Evolutionary conservation across 92 coral and sea anemone genomes (phyloP).

Genomic region (Bergia sp.): DNA sequence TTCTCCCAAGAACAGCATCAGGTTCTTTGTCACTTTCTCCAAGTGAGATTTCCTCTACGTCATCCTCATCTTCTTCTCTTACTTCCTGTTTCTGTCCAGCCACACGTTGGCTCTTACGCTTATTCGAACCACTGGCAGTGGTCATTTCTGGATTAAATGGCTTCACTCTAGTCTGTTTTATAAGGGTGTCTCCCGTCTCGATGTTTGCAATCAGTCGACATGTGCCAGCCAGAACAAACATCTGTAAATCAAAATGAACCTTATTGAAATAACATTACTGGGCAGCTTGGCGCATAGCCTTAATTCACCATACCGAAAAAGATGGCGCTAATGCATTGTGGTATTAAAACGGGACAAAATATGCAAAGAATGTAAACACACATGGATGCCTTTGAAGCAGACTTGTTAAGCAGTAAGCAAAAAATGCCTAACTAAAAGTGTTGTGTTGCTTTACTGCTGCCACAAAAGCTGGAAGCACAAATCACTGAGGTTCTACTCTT

Average conservation of each 20-base stretch:
- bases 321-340: too few species aligned
- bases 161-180: constrained; percentile 67
- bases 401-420: too few species aligned
- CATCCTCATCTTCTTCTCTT: constrained; percentile 9
- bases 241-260: constrained; percentile 38
- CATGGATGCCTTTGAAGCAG: too few species aligned
- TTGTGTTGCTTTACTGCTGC: too few species aligned
- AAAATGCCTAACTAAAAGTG: too few species aligned
- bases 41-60: constrained; percentile 39
- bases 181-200: constrained; percentile 69
- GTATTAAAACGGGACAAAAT: too few species aligned
- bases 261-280: background rate
- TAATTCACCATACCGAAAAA: too few species aligned
- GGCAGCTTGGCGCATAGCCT: background rate
- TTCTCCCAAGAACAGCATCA: background rate
- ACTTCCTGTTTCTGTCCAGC: constrained; percentile 27
- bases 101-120: constrained; percentile 13
- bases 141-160: constrained; percentile 49
- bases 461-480: too few species aligned
- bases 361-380: too few species aligned
- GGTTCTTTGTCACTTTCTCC: constrained; percentile 9
- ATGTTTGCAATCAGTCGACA: constrained; percentile 67
- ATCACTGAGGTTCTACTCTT: too few species aligned
- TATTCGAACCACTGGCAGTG: background rate
- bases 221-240: constrained; percentile 78